Conservation (phyloP, 2,113 vertebrate genomes). For the Martes martes region DNA sequence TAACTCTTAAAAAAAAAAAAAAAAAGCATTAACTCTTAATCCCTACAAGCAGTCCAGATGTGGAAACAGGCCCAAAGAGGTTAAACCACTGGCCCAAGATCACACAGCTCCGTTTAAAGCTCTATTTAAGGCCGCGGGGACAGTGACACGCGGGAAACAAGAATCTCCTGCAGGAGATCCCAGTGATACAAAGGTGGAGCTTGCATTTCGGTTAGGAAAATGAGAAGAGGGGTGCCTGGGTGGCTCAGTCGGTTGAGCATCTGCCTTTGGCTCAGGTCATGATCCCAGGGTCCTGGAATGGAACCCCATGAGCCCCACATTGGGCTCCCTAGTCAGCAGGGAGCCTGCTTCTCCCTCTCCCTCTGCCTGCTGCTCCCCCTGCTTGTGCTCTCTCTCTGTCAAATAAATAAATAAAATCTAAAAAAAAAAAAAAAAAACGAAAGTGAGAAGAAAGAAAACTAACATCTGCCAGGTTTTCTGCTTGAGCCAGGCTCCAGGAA, state of each 20-base stretch:
- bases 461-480: not conserved
- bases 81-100: not conserved
- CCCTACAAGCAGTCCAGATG: not conserved
- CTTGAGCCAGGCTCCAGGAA: not conserved
- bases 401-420: no score
- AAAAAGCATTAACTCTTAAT: not conserved
- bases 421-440: not conserved
- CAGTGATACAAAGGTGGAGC: not conserved
- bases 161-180: not conserved
- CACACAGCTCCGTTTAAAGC: not conserved
- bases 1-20: not conserved
- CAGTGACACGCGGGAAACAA: not conserved
- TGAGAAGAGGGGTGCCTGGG: not conserved
- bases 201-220: not conserved
- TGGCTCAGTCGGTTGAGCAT: no score
- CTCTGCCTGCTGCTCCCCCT: no score
- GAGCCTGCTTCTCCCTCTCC: no score
- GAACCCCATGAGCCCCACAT: no score
- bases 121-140: not conserved
- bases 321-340: no score
- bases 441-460: not conserved
- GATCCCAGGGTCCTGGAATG: no score
- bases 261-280: no score
- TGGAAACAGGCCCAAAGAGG: not conserved
- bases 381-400: no score